Conservation (phyloP, 2,113 vertebrate genomes). For the Bubo scandiacus region DNA sequence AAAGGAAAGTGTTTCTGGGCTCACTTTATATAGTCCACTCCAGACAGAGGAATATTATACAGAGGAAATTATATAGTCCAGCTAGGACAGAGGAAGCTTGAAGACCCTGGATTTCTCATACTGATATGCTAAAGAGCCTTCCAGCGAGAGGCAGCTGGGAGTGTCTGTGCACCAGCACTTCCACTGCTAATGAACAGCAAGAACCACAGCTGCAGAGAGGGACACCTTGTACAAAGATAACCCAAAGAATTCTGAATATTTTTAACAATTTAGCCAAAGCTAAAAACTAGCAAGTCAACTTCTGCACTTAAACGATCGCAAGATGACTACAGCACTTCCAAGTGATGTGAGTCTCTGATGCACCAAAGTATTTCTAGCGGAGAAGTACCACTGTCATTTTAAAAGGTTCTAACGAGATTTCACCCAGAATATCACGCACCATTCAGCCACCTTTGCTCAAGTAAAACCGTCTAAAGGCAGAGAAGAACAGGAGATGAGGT, state of each 20-base stretch:
- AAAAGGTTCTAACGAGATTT: background rate
- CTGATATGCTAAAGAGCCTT: too few relatives aligned
- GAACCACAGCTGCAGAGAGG: background rate
- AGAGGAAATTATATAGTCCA: too few relatives aligned
- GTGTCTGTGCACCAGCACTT: background rate
- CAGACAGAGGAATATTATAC: too few relatives aligned
- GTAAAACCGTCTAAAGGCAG: background rate
- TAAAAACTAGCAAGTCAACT: background rate
- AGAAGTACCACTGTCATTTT: accelerated
- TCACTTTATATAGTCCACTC: background rate
- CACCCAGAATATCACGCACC: background rate
- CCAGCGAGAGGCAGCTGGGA: background rate
- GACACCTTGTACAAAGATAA: background rate
- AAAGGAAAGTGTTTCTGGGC: background rate
- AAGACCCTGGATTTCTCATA: background rate
- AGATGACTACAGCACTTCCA: background rate
- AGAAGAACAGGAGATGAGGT: background rate
- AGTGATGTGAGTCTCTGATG: background rate
- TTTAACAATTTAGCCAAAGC: background rate
- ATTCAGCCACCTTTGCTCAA: background rate
- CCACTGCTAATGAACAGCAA: background rate
- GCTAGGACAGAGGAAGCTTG: background rate
- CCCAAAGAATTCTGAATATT: background rate
- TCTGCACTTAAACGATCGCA: background rate
- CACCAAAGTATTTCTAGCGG: background rate